Evolutionary conservation across 2,113 vertebrate species (phyloP).

Genomic region (Dunckerocampus dactyliophorus): DNA sequence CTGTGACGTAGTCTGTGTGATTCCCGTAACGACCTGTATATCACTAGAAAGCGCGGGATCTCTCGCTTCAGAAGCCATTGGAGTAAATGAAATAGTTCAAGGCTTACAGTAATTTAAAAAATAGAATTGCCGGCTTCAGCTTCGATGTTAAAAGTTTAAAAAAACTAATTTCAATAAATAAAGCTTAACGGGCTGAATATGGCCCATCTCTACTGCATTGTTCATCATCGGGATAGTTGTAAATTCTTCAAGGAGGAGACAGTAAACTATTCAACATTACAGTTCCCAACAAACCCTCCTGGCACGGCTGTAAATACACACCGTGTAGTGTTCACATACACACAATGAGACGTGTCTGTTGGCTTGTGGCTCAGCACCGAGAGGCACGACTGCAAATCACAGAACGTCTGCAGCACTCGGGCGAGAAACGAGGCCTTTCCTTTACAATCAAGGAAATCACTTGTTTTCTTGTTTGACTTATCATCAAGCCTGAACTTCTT

Average conservation of each 20-base stretch:
- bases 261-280: background rate
- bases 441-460: constrained; percentile 12
- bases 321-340: constrained; percentile 1
- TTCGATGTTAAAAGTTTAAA: too few relatives aligned
- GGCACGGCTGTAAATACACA: constrained; percentile 21
- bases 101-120: too few relatives aligned
- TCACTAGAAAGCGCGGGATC: too few relatives aligned
- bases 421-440: constrained; percentile 22
- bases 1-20: too few relatives aligned
- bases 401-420: constrained; percentile 7
- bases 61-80: too few relatives aligned
- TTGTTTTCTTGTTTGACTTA: background rate
- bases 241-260: background rate
- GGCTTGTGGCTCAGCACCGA: constrained; percentile 9
- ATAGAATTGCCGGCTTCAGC: too few relatives aligned
- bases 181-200: too few relatives aligned
- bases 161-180: too few relatives aligned
- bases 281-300: constrained; percentile 16
- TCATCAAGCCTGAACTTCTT: background rate
- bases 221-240: background rate
- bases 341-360: background rate
- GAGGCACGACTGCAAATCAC: constrained; percentile 2
- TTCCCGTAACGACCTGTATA: too few relatives aligned
- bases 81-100: too few relatives aligned
- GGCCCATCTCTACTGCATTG: background rate